Evolutionary conservation across 2,113 vertebrate species (phyloP), one percentile per base, ranked within the genome.

Genomic region (Oxyura jamaicensis): DNA sequence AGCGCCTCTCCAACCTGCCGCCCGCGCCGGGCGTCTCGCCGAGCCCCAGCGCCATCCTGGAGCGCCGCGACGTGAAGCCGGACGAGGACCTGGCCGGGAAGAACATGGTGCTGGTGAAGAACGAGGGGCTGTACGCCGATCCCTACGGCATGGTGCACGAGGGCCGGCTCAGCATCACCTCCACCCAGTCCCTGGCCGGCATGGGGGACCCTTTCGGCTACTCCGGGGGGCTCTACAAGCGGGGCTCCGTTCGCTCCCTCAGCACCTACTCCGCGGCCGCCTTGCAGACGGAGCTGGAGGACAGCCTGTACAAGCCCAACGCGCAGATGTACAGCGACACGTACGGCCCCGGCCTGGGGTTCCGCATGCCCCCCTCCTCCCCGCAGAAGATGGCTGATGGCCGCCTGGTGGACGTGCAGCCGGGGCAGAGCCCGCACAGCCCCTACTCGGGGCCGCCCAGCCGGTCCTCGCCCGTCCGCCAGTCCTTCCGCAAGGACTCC

Each of bases 11-110:
- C 36, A 95, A 82, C 53, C 96, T 98, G 14, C 99, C 99, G 3
- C 97, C 98, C 0, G 98, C 98, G 8, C 97, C 88, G 12, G 99
- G 98, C 5, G 98, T 99, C 36, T 99, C 99, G 4, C 98, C 99
- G 19, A 99, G 99, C 39, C 99, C 99, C 90, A 99, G 99, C 21
- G 99, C 99, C 97, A 99, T 99, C 98, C 98, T 99, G 97, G 99
- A 99, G 87, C 98, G 99, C 28, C 98, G 99, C 2, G 99, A 99
- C 2, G 99, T 99, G 86, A 99, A 99, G 36, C 99, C 99, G 0
- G 99, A 99, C 3, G 99, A 99, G 86, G 99, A 99, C 75, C 97
- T 99, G 95, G 98, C 98, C 8, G 98, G 98, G 63, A 99, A 99
- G 96, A 99, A 99, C 92, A 97, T 99, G 98, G 97, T 99, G 46